Evolutionary conservation across 2,113 vertebrate genomes (phyloP).

Genomic region (Nyctibius bracteatus): DNA sequence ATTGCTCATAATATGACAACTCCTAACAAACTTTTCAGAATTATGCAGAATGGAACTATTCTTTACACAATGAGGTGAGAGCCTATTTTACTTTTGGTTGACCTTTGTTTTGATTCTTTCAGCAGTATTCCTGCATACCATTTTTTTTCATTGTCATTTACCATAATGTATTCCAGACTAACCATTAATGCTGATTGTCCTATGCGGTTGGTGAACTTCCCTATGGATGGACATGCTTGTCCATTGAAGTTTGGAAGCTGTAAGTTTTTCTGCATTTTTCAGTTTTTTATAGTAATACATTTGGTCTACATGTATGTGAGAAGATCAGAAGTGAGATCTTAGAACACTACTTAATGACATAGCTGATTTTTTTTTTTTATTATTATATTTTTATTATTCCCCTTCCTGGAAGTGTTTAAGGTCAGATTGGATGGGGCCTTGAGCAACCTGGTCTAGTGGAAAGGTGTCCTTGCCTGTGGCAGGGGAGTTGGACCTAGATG

Average conservation of each 20-base stretch:
- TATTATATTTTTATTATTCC: too few species aligned
- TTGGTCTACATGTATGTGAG: neutral
- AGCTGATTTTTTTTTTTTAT: neutral
- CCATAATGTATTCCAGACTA: constrained; percentile 75
- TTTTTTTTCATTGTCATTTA: neutral
- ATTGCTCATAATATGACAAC: constrained; percentile 98
- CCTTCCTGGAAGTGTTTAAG: too few species aligned
- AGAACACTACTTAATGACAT: neutral
- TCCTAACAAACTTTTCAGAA: constrained; percentile 95
- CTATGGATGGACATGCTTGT: constrained; percentile 97
- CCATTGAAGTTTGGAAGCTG: constrained; percentile 98
- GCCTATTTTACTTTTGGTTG: neutral
- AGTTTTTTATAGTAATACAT: neutral
- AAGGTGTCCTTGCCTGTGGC: too few species aligned
- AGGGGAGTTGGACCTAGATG: too few species aligned
- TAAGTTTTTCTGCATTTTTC: constrained; percentile 74
- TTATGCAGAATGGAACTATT: constrained; percentile 98
- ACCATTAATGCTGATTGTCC: constrained; percentile 97
- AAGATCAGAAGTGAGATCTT: neutral
- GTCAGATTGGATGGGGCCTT: too few species aligned
- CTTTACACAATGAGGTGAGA: constrained; percentile 97
- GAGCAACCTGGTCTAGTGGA: too few species aligned
- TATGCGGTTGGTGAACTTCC: constrained; percentile 95
- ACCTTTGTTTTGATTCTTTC: neutral
- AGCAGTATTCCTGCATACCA: neutral